Conservation (phyloP, 1,140 invertebrate genomes). For the Drosophila erecta region DNA sequence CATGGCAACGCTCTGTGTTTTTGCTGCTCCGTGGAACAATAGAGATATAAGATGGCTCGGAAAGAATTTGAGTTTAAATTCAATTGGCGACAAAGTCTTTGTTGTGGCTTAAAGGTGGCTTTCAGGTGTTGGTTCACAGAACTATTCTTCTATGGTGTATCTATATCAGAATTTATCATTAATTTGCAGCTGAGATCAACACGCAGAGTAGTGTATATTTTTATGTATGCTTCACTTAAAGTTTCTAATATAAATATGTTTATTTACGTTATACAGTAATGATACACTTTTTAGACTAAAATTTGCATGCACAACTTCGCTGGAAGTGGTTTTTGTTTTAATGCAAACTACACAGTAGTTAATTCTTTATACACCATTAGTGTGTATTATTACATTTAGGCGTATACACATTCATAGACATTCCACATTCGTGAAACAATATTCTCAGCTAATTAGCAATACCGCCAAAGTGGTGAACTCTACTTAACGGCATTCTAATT, state of each 20-base stretch:
- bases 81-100: slow-evolving; percentile 6
- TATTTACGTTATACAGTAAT: too few relatives aligned
- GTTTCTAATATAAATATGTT: too few relatives aligned
- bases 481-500: slow-evolving; percentile 9
- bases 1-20: slow-evolving; percentile 31
- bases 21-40: slow-evolving; percentile 18
- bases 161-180: neutral
- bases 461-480: slow-evolving; percentile 23
- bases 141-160: neutral
- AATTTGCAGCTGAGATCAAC: neutral
- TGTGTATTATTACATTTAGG: neutral
- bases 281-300: too few relatives aligned
- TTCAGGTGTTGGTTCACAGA: neutral
- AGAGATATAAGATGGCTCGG: slow-evolving; percentile 7
- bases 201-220: neutral
- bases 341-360: too few relatives aligned
- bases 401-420: neutral
- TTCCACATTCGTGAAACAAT: slow-evolving; percentile 50
- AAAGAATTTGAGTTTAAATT: slow-evolving; percentile 21
- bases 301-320: too few relatives aligned
- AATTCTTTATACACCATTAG: too few relatives aligned
- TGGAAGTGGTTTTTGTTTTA: too few relatives aligned
- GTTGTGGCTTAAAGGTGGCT: slow-evolving; percentile 4
- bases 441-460: slow-evolving; percentile 70
- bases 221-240: too few relatives aligned